Evolutionary conservation across 2,888 invertebrate genomes (phyloP), one percentile per base, ranked within the genome.

Genomic region (Hypercompe scribonia): DNA sequence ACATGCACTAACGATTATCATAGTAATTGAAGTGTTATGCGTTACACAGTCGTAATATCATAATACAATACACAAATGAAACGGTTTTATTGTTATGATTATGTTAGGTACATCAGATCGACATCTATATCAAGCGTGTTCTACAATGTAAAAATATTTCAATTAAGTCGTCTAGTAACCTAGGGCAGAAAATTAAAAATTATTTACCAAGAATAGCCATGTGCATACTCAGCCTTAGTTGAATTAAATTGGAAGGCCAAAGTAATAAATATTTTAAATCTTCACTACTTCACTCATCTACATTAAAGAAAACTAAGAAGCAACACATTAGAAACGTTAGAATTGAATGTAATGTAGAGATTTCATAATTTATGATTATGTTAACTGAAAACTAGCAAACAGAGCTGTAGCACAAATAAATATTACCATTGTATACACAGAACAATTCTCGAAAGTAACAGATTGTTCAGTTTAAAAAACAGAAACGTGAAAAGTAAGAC

Each of bases 61-160:
- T 66, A 66, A 66, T 66, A 46, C 67, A 33, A 33, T 18, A 67
- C 31, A 66, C 42, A 31, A 66, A 31, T 10, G 34, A 58, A 18
- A 68, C 24, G 2, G 61, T 61, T 39, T 68, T 68, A 61, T 68
- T 68, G 58, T 28, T 68, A 58, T 68, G 28, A 58, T 58, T 68
- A 58, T 58, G 39, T 68, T 28, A 65, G 11, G n/a, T 33, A 68
- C 54, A 21, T 68, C 58, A 68, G 58, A 68, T 36, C 68, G 58
- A 68, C 68, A 18, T 28, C 18, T 39, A 15, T n/a, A 34, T 58
- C 28, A 58, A 28, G 15, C 31, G 28, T 15, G 58, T 28, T 5
- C 28, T 13, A 58, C 28, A 31, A 58, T 28, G 15, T 31, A 31
- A 58, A 58, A 31, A 8, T 61, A 1, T 58, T 58, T 28, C n/a